Base-by-base conservation (phyloP, 2,888 invertebrate genomes). In the Digitonthophagus gazella region DNA sequence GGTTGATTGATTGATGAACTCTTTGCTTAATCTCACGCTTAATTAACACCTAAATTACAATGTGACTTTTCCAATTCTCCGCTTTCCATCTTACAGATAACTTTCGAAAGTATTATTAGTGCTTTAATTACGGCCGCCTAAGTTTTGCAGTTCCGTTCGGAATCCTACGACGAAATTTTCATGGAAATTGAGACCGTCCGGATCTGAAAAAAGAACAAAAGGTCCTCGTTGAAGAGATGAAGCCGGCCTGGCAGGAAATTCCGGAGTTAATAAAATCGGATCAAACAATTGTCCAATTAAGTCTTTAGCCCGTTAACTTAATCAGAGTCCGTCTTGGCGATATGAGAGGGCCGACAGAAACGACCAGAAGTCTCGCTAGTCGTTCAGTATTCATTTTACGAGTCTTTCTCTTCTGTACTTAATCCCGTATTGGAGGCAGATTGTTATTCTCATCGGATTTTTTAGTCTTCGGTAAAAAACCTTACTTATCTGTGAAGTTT, bases 231-330 rank as follows among this genome's bases (percentile, higher is more conserved):
- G 18, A 74, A 74, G 75, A 73, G 71, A 72, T 64, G 76, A 74
- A 73, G 74, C 72, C 74, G 74, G 61, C 75, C 28, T 11, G 28
- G 28, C 28, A 6, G 76, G 75, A 75, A 74, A 74, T 75, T 76
- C 76, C 76, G 77, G 78, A 79, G 78, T 77, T 80, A 79, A 80
- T 79, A 77, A 77, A 78, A 79, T 80, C 78, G 77, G 76, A 79
- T 80, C 80, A 80, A 80, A 80, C 80, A 80, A 79, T 80, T 78
- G 80, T 79, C 77, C 79, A 79, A 80, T 80, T 80, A 79, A 79
- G 78, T 78, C 78, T 77, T 77, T 75, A 77, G 70, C 67, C 68
- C 28, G 68, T 65, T 66, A 67, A 70, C 70, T 67, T 70, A 70
- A 70, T 70, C 70, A 70, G 66, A 18, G 61, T 20, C 61, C 61